Evolutionary conservation across 2,113 vertebrate species (phyloP).

Genomic region (Polyodon spathula): DNA sequence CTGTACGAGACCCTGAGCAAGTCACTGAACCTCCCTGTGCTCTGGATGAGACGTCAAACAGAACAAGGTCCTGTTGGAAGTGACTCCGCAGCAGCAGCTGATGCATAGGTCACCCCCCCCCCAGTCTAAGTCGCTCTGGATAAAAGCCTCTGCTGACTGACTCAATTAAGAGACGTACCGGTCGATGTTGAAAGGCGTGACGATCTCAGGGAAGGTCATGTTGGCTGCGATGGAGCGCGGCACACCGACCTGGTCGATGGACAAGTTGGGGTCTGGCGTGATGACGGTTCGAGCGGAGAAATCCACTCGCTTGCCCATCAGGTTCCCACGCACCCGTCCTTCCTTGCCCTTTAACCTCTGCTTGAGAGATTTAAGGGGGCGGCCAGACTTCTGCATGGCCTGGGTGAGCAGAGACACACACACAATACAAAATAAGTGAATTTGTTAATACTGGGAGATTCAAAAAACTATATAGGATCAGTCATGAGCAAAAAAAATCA

Average conservation of each 20-base stretch:
- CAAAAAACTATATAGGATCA: too few relatives aligned
- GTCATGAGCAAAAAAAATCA: too few relatives aligned
- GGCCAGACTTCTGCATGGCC: constrained; percentile 92
- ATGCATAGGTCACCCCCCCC: too few relatives aligned
- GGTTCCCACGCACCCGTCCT: constrained; percentile 79
- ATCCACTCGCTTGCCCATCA: constrained; percentile 91
- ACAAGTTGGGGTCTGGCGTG: constrained; percentile 87
- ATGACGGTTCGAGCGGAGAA: constrained; percentile 91
- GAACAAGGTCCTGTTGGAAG: too few relatives aligned
- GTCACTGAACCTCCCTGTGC: too few relatives aligned
- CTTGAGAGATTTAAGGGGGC: constrained; percentile 84
- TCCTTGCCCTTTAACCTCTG: constrained; percentile 88
- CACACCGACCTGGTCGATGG: constrained; percentile 89
- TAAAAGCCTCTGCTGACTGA: too few relatives aligned
- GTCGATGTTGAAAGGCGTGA: constrained; percentile 90
- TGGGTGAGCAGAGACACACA: constrained; percentile 27
- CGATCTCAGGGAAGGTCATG: constrained; percentile 91
- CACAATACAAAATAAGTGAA: too few relatives aligned
- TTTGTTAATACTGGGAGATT: too few relatives aligned
- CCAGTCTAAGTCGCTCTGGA: too few relatives aligned
- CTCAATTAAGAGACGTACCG: constrained; percentile 65
- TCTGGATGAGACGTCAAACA: too few relatives aligned
- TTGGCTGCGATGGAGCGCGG: constrained; percentile 88
- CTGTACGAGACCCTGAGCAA: too few relatives aligned
- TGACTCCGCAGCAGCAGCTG: too few relatives aligned